Evolutionary conservation across 2,113 vertebrate genomes (phyloP), one percentile per base, ranked within the genome.

Genomic region (Daubentonia madagascariensis): DNA sequence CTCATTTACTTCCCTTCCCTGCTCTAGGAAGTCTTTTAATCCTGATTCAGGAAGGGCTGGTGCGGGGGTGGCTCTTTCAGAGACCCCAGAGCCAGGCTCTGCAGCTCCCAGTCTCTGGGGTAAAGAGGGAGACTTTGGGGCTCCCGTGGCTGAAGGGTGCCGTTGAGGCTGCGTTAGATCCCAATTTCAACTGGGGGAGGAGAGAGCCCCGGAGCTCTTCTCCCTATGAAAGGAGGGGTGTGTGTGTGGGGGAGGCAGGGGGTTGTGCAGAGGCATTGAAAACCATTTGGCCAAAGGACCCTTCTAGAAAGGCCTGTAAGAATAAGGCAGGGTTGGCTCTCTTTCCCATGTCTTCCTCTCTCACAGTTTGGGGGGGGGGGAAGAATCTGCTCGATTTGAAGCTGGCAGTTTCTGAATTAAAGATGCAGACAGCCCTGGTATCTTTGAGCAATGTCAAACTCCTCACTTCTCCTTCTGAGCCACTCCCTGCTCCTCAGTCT

Each of bases 11-110:
- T 84, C 43, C 63, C 61, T 87, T 72, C 92, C 48, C 37, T 37
- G 81, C 50, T 91, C 86, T 16, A 93, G 97, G 97, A 97, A 98
- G 97, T 94, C 95, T 96, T 96, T 92, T 96, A 97, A 94, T 96
- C 96, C 96, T 11, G 84, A 63, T 61, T 80, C 89, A 23, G 96
- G 93, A 93, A 94, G 95, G 91, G 85, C 68, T 45, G 65, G 86
- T 45, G 61, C 79, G 12, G 68, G 91, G 43, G 76, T 13, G 87
- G 73, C 30, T 86, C 40, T 89, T 78, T 89, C n/a, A 18, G 68
- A 84, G 91, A 75, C 75, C 91, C 70, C 65, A n/a, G 94, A 86
- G 52, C 68, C 61, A 17, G 61, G 48, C 54, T 50, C 6, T 86
- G 54, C 25, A 57, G 81, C 70, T 67, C 8, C 48, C 61, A 16